Conservation (phyloP, 2,113 vertebrate genomes). For the Willisornis vidua region DNA sequence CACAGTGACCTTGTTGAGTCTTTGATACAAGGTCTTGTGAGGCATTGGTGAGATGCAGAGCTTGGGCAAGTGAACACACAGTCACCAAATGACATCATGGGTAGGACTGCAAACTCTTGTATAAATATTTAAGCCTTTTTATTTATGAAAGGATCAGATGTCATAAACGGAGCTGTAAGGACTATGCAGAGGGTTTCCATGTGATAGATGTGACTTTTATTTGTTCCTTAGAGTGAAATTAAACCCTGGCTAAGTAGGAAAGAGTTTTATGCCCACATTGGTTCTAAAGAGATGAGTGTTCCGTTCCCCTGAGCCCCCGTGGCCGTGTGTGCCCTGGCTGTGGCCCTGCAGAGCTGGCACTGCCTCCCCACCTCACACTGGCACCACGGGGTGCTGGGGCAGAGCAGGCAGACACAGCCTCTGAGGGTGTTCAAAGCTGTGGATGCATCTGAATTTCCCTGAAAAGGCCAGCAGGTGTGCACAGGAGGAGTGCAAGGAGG, state of each 20-base stretch:
- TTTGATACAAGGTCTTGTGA: not conserved
- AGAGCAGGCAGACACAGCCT: not conserved
- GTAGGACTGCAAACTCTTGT: not conserved
- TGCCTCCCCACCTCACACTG: not conserved
- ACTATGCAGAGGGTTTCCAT: not conserved
- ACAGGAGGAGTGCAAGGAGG: not conserved
- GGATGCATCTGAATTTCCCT: not conserved
- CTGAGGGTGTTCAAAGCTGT: not conserved
- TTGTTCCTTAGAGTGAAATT: not conserved
- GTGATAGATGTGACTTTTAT: not conserved
- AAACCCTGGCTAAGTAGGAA: not conserved
- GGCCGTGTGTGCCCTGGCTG: not conserved
- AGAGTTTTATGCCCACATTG: not conserved
- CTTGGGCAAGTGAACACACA: not conserved
- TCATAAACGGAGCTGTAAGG: not conserved
- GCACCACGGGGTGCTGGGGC: not conserved
- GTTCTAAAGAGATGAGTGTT: not conserved
- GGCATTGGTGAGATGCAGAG: not conserved
- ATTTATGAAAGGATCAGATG: not conserved
- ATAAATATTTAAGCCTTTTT: not conserved
- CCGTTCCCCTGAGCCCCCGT: not conserved
- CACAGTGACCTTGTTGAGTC: not conserved
- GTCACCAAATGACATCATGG: not conserved
- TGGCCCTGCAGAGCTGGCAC: not conserved
- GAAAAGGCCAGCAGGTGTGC: not conserved